These are phyloP conservation scores for Saturnia japonica DNA, from an alignment of 2,888 invertebrate genomes.

Conservation along the genomic window DNA sequence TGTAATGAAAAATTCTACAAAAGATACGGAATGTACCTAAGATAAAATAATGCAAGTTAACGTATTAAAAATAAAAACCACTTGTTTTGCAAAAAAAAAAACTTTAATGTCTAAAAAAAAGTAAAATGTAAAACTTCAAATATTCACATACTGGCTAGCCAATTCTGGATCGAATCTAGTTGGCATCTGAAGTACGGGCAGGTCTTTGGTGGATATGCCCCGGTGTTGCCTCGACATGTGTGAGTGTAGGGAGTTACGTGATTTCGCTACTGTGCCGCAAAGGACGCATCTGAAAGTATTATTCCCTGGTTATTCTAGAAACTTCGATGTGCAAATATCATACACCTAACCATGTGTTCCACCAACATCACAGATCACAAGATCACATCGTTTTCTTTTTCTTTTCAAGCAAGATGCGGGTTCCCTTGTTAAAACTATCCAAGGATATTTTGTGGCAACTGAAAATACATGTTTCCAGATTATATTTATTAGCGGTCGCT, in stretches of 20 bases:
- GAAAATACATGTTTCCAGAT: too few species aligned
- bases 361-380: too few species aligned
- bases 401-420: too few species aligned
- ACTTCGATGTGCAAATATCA: neutral
- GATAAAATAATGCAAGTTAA: neutral
- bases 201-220: constrained; percentile 95
- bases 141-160: constrained; percentile 85
- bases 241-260: constrained; percentile 94
- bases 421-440: too few species aligned
- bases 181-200: constrained; percentile 96
- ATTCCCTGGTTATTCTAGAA: neutral
- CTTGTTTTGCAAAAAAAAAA: too few species aligned
- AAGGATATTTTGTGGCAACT: too few species aligned
- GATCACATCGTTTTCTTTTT: neutral
- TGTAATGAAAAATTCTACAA: neutral
- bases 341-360: neutral
- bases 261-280: constrained; percentile 96
- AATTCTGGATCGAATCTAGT: constrained; percentile 95
- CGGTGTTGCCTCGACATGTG: constrained; percentile 97
- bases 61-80: too few species aligned
- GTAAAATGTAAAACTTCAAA: neutral
- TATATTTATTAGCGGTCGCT: too few species aligned
- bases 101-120: too few species aligned
- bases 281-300: constrained; percentile 86
- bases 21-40: neutral